Conservation (phyloP, 2,113 vertebrate species). For the Loxodonta africana region DNA sequence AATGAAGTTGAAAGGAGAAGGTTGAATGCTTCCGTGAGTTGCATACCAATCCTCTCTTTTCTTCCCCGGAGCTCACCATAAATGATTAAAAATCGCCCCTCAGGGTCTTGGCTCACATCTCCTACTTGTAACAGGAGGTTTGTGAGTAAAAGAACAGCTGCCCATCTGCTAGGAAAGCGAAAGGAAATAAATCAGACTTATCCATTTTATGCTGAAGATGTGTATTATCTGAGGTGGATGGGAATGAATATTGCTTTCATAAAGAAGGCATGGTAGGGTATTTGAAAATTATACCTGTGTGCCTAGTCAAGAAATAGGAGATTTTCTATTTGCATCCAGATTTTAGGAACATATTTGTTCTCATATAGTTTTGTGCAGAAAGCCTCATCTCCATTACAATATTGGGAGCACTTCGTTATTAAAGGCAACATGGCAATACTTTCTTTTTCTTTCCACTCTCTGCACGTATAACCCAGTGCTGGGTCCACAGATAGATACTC, state of each 20-base stretch:
- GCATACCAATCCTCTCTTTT: constrained; percentile 69
- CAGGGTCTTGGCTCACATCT: constrained; percentile 61
- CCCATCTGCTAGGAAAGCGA: constrained; percentile 67
- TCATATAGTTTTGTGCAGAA: background rate
- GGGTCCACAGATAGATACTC: background rate
- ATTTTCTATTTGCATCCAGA: background rate
- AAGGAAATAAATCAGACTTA: constrained; percentile 74
- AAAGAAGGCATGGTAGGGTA: background rate
- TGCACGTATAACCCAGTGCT: background rate
- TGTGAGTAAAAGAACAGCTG: constrained; percentile 67
- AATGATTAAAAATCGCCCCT: constrained; percentile 80
- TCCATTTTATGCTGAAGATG: constrained; percentile 60
- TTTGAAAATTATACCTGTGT: constrained; percentile 15
- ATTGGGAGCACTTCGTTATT: background rate
- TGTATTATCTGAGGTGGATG: constrained; percentile 18
- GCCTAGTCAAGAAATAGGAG: constrained; percentile 1
- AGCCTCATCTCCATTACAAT: background rate
- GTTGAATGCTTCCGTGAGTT: constrained; percentile 49
- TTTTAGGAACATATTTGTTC: constrained; percentile 19
- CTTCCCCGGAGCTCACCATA: constrained; percentile 52
- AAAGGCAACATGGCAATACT: background rate
- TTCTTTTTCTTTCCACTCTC: constrained; percentile 1
- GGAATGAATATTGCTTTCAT: constrained; percentile 23
- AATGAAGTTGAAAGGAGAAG: constrained; percentile 70
- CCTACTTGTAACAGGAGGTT: constrained; percentile 66